Evolutionary conservation across 2,888 invertebrate species (phyloP).

Genomic region (Atethmia centrago): DNA sequence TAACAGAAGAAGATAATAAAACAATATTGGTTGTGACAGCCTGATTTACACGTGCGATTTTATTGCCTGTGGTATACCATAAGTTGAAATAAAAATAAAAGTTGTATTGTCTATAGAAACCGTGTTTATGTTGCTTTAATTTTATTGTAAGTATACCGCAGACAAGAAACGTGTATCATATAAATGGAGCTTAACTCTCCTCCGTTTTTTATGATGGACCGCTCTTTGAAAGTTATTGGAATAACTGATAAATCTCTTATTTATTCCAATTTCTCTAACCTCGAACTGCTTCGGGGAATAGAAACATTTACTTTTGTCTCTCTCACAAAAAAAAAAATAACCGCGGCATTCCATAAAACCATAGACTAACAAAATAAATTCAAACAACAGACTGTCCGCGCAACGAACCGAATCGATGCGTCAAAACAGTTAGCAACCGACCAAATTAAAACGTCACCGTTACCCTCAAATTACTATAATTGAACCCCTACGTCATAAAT

Average conservation of each 20-base stretch:
- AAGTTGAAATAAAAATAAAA: no score
- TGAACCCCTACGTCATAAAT: constrained; percentile 35
- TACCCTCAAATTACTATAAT: constrained; percentile 47
- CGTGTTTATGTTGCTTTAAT: no score
- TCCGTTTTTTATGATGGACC: background rate
- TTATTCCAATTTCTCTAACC: constrained; percentile 30
- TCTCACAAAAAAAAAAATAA: constrained; percentile 21
- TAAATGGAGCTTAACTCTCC: no score
- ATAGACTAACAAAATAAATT: constrained; percentile 57
- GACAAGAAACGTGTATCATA: no score
- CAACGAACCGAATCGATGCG: constrained; percentile 66
- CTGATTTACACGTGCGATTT: no score
- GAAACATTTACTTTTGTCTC: constrained; percentile 25
- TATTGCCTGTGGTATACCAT: no score
- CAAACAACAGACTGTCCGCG: constrained; percentile 58
- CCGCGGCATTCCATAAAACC: constrained; percentile 38
- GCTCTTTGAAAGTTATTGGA: background rate
- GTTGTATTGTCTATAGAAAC: no score
- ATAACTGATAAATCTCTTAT: background rate
- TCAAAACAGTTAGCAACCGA: constrained; percentile 59
- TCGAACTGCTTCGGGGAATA: constrained; percentile 26
- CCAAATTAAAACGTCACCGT: constrained; percentile 55
- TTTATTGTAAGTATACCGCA: no score
- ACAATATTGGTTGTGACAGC: no score
- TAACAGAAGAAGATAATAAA: no score